Evolutionary conservation across 1,140 invertebrate species (phyloP), one percentile per base, ranked within the genome.

Genomic region (Neoseiulus cucumeris): DNA sequence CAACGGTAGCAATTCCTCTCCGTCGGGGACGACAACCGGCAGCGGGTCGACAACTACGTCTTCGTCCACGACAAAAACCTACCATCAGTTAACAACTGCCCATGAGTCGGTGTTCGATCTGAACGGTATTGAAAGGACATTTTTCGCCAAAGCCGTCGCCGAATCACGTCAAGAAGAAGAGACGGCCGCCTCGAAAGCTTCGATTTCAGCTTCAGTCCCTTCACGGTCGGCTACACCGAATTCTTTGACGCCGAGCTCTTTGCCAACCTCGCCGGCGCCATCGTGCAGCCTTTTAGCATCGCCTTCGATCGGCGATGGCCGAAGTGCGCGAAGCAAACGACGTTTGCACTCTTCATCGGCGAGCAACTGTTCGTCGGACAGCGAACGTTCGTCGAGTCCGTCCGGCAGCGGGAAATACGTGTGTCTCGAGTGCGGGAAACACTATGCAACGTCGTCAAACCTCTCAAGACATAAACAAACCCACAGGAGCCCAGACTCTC

Each of bases 401-500:
- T 59, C 51, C 25, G 22, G 51, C 33, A 39, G 33, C 33, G 51
- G 51, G 14, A 59, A 59, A 45, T 96, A 95, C 76, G 89, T 87
- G 0, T 98, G 95, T 76, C 86, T 84, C 51, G 92, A 97, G 72
- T 97, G 92, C 75, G 91, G 92, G 44, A 96, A 96, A 72, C 84
- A 91, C 69, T 96, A 96, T 75, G 92, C 92, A 0, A 95, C 92
- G 0, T 92, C 89, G 0, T 92, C 89, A 7, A 97, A 96, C 74
- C 79, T 97, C 47, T 94, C 91, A 17, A 82, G 92, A 42, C 92
- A 97, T 77, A 96, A 95, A 74, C 92, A 97, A 76, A 96, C 91
- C 0, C 91, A 96, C 73, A 82, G 93, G 20, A 90, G 87, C 71
- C 72, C 95, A 22, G 91, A 96, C 74, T 93, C 90, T 0, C 84